Base-by-base conservation (phyloP, 2,888 invertebrate species). In the Julus scandinavius region DNA sequence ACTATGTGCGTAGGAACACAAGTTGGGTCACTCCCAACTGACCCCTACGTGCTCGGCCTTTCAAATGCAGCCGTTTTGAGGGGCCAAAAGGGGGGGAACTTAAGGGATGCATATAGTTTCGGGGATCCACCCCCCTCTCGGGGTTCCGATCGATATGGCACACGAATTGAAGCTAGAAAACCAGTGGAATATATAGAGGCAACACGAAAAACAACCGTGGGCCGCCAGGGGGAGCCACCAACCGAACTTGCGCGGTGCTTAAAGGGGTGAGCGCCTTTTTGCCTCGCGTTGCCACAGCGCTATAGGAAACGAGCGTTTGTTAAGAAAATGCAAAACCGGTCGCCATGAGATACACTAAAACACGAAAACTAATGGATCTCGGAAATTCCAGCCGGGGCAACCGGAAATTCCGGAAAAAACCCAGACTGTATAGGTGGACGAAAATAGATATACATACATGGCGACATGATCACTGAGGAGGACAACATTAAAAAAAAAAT, bases 231-330 rank as follows among this genome's bases (percentile, higher is more conserved):
- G 45, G 49, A 15, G 85, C 85, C 85, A 85, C 85, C 85, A 45
- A 45, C 15, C 85, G 40, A 85, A 29, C 11, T 11, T 6, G 80
- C 11, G 45, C n/a, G 13, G 85, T 85, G 50, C 45, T 85, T 50
- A 85, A 85, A 85, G 85, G 85, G 85, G 85, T 85, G 49, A 85
- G 85, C 29, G 85, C 20, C 41, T 45, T 49, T 85, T 49, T 85
- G 85, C n/a, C 7, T 17, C 17, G 20, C 85, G 40, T 15, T 9
- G 85, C 45, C 85, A 85, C 85, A 85, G 85, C 85, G 85, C 85
- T 85, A 85, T 85, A 85, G 85, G 85, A 40, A 85, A 85, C 80
- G n/a, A n/a, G 45, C 85, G 85, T 85, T 85, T 85, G 45, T 85
- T 80, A 80, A 80, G 80, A 80, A 80, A 80, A 80, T 80, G 80